Evolutionary conservation across 2,888 invertebrate species (phyloP).

Genomic region (Cyclophora albipunctata): DNA sequence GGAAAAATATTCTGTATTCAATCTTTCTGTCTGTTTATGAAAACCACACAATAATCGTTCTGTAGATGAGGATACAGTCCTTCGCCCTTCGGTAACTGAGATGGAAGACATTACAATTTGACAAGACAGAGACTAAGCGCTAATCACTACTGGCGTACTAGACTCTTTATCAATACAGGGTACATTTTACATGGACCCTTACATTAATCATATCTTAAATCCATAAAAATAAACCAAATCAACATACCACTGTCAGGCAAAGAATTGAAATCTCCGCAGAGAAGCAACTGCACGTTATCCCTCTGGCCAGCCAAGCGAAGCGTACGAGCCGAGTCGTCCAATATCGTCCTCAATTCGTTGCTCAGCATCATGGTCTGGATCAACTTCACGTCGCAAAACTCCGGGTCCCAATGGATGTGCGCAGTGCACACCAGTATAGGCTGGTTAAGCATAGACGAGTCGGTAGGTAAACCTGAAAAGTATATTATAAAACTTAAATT

Average conservation of each 20-base stretch:
- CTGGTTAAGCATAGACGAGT: slow-evolving; percentile 85
- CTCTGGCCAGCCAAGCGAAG: slow-evolving; percentile 83
- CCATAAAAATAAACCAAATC: neutral
- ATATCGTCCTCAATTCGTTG: slow-evolving; percentile 91
- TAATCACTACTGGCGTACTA: no score
- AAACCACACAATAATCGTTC: no score
- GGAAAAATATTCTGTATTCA: no score
- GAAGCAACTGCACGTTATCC: slow-evolving; percentile 89
- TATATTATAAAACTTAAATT: no score
- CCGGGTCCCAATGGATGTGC: slow-evolving; percentile 99
- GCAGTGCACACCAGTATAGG: slow-evolving; percentile 97
- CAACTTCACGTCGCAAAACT: slow-evolving; percentile 98
- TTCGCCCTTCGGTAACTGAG: no score
- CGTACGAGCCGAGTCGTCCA: slow-evolving; percentile 89
- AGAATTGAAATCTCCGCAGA: slow-evolving; percentile 99
- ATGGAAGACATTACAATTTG: no score
- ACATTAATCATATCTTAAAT: no score
- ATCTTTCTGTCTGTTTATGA: no score
- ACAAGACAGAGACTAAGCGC: no score
- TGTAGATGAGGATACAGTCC: no score
- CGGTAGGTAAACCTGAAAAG: slow-evolving; percentile 79
- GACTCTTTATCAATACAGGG: no score
- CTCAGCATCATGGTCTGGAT: slow-evolving; percentile 99
- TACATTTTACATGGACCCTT: no score
- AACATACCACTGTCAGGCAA: slow-evolving; percentile 92